These are phyloP conservation scores for Sandelia bainsii DNA, from an alignment of 2,797 vertebrate species.

Conservation along the genomic window DNA sequence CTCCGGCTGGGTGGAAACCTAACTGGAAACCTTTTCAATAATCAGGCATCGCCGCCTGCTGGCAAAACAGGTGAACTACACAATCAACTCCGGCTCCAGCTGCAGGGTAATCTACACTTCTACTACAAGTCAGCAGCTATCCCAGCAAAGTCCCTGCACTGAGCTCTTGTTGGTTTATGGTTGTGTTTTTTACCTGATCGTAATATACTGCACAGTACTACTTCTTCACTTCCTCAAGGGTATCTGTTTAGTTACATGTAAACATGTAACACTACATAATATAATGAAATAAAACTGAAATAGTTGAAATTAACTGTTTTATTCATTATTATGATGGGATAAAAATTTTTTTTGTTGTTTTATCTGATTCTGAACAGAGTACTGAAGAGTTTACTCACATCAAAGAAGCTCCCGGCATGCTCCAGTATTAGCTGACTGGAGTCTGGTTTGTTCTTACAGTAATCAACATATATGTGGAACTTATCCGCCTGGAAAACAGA, in stretches of 20 bases:
- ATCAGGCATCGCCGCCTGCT: constrained; percentile 60
- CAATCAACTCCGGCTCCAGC: neutral
- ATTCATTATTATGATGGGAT: neutral
- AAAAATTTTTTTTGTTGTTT: neutral
- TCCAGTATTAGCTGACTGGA: constrained; percentile 98
- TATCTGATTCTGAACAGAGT: neutral
- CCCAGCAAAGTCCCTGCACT: too few relatives aligned
- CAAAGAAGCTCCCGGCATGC: constrained; percentile 96
- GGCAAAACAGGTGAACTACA: constrained; percentile 25
- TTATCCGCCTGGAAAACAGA: constrained; percentile 92
- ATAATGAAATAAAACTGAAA: too few relatives aligned
- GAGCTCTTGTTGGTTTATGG: too few relatives aligned
- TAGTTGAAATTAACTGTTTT: too few relatives aligned
- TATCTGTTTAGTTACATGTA: too few relatives aligned
- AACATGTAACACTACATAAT: too few relatives aligned
- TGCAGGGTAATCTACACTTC: too few relatives aligned
- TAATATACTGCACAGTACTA: too few relatives aligned
- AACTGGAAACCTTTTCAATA: neutral
- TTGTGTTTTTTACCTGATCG: too few relatives aligned
- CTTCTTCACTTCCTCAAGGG: too few relatives aligned
- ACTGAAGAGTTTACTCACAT: constrained; percentile 85
- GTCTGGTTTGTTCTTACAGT: constrained; percentile 99
- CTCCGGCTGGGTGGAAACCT: too few relatives aligned
- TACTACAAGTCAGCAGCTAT: too few relatives aligned
- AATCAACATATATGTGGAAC: constrained; percentile 98